Base-by-base conservation (phyloP, 1,140 invertebrate genomes). In the Pseudomyrmex concolor region DNA sequence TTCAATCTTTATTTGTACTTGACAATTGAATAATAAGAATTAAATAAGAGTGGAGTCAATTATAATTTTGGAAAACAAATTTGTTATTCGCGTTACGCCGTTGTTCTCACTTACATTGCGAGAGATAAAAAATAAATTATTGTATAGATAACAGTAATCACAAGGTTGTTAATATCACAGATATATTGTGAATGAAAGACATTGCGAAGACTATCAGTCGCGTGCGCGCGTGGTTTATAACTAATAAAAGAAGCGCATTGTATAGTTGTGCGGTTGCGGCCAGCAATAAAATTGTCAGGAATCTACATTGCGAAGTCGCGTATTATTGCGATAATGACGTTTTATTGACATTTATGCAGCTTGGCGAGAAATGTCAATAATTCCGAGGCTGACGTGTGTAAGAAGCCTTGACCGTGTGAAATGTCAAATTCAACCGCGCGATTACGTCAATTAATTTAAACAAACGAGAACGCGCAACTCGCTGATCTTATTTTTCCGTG, bases 281-380 rank as follows among this genome's bases (percentile, higher is more conserved):
- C 19, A 7, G 8, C 9, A 17, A 59, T 59, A 57, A 50, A 34
- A 60, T 50, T 45, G 60, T 13, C 22, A 1, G 13, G 0, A 76
- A 19, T 84, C 10, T 45, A 59, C 19, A 60, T 45, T 17, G 2
- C 13, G n/a, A 8, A 17, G 10, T 48, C 15, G 10, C 12, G 13
- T 15, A 22, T 45, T 57, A n/a, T 72, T 15, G 19, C 34, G 34
- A 34, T 25, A 50, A 43, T 55, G 15, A 67, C 15, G 10, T 55
- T 70, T 59, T 15, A 48, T 34, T 78, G 10, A 70, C 15, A 73
- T 68, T 70, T 57, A 54, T 22, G 10, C 80, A 19, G 19, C 50
- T 12, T 66, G 4, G 60, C 48, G 19, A 73, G 45, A 84, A 76
- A 89, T 62, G 74, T 89, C 87, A 62, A 89, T 89, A 89, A 43